phyloP scores from a whole-genome alignment of 1,140 invertebrate species.

The Brachionus asplanchnoidis region DNA sequence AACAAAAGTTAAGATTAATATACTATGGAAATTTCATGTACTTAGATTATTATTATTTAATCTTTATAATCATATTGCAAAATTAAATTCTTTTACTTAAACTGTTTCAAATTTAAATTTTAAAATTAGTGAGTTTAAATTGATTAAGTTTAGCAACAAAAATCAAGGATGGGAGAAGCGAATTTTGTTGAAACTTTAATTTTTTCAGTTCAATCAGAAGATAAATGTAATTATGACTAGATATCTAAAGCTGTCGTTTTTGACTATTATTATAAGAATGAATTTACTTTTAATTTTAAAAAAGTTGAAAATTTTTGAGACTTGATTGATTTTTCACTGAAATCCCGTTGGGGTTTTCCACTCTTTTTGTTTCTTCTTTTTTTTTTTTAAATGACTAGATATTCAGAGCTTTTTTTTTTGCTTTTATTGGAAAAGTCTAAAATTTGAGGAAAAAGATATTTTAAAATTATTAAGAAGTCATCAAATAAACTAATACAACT shows the following conservation, averaged over 20 bases:
- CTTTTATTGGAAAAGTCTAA: too few species aligned
- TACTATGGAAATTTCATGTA: neutral
- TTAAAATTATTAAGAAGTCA: too few species aligned
- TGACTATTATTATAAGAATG: neutral
- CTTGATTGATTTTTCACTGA: too few species aligned
- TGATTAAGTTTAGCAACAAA: neutral
- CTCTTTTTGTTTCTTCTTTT: too few species aligned
- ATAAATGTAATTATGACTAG: neutral
- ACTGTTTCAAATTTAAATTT: neutral
- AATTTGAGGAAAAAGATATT: too few species aligned
- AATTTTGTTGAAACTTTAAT: neutral
- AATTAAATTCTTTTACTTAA: neutral
- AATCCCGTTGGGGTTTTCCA: too few species aligned
- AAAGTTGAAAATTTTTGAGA: too few species aligned
- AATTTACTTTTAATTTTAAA: too few species aligned
- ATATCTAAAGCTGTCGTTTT: neutral
- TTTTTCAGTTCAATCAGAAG: neutral
- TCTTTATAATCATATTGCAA: neutral
- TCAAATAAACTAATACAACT: too few species aligned
- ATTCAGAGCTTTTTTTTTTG: too few species aligned
- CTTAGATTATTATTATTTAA: neutral
- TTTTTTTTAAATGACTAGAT: too few species aligned
- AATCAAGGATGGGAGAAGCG: neutral
- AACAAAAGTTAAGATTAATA: too few species aligned
- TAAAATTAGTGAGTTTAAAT: neutral